Evolutionary conservation across 2,888 invertebrate species (phyloP).

Genomic region (Ophonus ardosiacus): DNA sequence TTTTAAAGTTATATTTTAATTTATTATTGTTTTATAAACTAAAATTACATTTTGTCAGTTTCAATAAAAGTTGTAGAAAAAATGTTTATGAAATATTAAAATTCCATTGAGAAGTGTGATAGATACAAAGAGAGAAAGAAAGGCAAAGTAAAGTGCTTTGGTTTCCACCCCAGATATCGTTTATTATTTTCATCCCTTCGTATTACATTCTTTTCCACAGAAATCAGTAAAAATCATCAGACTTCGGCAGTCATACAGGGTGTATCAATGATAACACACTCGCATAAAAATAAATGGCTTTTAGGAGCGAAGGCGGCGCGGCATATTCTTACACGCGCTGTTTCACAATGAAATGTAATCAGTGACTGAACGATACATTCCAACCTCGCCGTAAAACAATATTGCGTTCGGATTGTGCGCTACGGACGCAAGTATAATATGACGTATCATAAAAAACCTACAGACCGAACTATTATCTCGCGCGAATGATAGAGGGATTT

Average conservation of each 20-base stretch:
- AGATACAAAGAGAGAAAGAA: conserved; percentile 32
- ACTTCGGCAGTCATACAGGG: conserved; percentile 69
- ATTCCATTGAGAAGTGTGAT: conserved; percentile 25
- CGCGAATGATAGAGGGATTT: conserved; percentile 43
- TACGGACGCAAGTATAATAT: conserved; percentile 70
- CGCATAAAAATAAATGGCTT: conserved; percentile 77
- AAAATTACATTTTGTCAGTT: too few species aligned
- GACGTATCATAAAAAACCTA: conserved; percentile 74
- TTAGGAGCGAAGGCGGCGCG: conserved; percentile 67
- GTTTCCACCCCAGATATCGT: conserved; percentile 53
- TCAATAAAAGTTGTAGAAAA: not conserved
- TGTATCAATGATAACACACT: conserved; percentile 75
- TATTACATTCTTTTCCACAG: conserved; percentile 62
- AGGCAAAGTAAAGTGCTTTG: conserved; percentile 30
- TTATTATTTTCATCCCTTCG: conserved; percentile 62
- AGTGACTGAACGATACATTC: conserved; percentile 71
- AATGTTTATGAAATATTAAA: not conserved
- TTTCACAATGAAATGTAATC: conserved; percentile 72
- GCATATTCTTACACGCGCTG: conserved; percentile 66
- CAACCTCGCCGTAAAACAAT: conserved; percentile 74
- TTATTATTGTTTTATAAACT: too few species aligned
- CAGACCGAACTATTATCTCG: conserved; percentile 22
- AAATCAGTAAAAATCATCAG: conserved; percentile 72
- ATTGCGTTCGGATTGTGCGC: conserved; percentile 74
- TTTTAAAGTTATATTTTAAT: too few species aligned